phyloP scores from a whole-genome alignment of 1,140 invertebrate species.

The Sinella curviseta region DNA sequence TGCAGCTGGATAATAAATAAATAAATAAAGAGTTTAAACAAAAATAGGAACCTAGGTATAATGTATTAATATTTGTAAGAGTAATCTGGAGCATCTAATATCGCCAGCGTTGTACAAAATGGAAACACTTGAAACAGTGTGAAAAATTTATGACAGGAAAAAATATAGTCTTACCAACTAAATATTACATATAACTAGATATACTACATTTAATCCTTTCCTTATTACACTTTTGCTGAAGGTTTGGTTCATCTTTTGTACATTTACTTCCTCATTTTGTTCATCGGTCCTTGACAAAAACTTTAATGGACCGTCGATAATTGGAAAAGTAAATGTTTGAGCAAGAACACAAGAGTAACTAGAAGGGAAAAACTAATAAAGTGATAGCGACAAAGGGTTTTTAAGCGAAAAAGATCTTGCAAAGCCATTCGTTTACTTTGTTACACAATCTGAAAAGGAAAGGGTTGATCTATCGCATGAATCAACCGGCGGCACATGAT shows the following conservation, averaged over 20 bases:
- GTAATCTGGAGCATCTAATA: too few relatives aligned
- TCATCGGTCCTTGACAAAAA: background rate
- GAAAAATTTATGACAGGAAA: too few relatives aligned
- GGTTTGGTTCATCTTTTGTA: too few relatives aligned
- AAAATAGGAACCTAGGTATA: too few relatives aligned
- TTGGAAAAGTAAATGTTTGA: conserved; percentile 23
- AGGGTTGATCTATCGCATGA: background rate
- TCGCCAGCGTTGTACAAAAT: too few relatives aligned
- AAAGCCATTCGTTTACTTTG: background rate
- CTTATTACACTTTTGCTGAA: background rate
- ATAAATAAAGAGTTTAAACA: too few relatives aligned
- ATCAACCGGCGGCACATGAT: background rate
- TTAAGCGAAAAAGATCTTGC: conserved; percentile 4
- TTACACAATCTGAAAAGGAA: conserved; percentile 3
- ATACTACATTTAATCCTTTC: background rate
- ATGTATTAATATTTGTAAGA: too few relatives aligned
- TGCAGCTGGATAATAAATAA: too few relatives aligned
- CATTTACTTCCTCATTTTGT: background rate
- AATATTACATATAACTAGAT: background rate
- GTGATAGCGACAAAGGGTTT: conserved; percentile 15
- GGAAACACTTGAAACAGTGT: too few relatives aligned
- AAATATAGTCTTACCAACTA: background rate
- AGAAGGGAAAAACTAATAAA: conserved; percentile 7
- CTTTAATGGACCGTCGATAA: background rate
- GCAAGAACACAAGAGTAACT: background rate